These are phyloP conservation scores for Spea hammondii DNA, from an alignment of 2,797 vertebrate species.

Conservation along the genomic window DNA sequence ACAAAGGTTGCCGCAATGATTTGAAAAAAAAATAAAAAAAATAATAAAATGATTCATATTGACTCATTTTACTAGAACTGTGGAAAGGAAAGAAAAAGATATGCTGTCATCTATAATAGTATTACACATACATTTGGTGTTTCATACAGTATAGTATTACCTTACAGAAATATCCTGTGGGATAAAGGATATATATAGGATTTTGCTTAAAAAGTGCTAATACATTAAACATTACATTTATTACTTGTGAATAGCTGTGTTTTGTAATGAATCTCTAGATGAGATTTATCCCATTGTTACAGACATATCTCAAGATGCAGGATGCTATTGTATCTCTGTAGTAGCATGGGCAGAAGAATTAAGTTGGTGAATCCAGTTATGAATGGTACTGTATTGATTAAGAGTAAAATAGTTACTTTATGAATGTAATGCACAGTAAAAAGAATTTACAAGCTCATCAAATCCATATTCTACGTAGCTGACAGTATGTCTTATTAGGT, in stretches of 20 bases:
- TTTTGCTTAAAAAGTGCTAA: constrained; percentile 22
- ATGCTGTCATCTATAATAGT: constrained; percentile 14
- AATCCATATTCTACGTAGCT: not conserved
- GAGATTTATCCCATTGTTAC: constrained; percentile 15
- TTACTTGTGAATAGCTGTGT: constrained; percentile 1
- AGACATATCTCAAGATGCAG: constrained; percentile 18
- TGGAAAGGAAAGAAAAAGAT: constrained; percentile 14
- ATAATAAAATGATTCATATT: constrained; percentile 44
- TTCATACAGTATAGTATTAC: constrained; percentile 7
- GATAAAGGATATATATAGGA: constrained; percentile 1
- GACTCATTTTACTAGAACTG: constrained; percentile 35
- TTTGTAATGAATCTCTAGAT: not conserved
- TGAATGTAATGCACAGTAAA: not conserved
- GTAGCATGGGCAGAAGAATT: constrained; percentile 4
- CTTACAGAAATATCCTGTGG: constrained; percentile 16
- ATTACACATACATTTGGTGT: constrained; percentile 9
- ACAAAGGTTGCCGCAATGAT: not conserved
- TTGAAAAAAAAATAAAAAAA: not conserved
- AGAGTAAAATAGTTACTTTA: not conserved
- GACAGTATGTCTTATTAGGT: not conserved
- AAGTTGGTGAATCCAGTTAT: not conserved
- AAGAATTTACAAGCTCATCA: not conserved
- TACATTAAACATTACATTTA: constrained; percentile 10
- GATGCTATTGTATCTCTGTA: not conserved
- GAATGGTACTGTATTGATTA: not conserved